phyloP scores from a whole-genome alignment of 37 sponge, comb jelly and placozoan genomes.

The Crambe crambe region DNA sequence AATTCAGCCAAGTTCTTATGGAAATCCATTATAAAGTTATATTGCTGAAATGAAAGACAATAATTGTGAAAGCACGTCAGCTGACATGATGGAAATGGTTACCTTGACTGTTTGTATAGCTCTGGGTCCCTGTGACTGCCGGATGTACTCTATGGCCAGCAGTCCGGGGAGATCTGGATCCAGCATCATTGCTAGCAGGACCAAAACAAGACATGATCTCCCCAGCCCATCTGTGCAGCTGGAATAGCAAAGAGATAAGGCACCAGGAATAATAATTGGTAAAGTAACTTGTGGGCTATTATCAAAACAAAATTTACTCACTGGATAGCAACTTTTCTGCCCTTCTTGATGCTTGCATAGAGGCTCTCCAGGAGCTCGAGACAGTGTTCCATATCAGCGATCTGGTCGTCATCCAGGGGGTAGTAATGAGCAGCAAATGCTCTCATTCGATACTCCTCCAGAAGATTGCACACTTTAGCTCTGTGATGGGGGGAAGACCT shows the following conservation, averaged over 20 bases:
- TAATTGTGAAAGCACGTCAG: not conserved
- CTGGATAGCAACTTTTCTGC: slow-evolving; percentile 54
- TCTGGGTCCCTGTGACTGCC: slow-evolving; percentile 44
- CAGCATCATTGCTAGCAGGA: slow-evolving; percentile 55
- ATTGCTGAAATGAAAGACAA: slow-evolving; percentile 39
- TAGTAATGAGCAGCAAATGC: slow-evolving; percentile 62
- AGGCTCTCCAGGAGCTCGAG: slow-evolving; percentile 51
- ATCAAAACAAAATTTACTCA: slow-evolving; percentile 27
- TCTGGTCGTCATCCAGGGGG: slow-evolving; percentile 41
- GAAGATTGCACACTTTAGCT: slow-evolving; percentile 49
- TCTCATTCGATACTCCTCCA: slow-evolving; percentile 47
- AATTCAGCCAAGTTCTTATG: slow-evolving; percentile 50
- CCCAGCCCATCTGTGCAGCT: slow-evolving; percentile 84
- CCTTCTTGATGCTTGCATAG: slow-evolving; percentile 16
- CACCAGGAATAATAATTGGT: not conserved
- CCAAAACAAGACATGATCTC: slow-evolving; percentile 68
- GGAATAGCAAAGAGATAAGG: not conserved
- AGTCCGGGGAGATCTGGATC: slow-evolving; percentile 49
- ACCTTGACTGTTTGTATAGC: slow-evolving; percentile 89
- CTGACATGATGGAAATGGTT: not conserved
- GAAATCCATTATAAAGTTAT: slow-evolving; percentile 67
- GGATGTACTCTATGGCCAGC: slow-evolving; percentile 56
- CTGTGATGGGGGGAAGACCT: slow-evolving; percentile 1
- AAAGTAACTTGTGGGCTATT: not conserved
- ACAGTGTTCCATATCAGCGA: slow-evolving; percentile 22